Conservation (phyloP, 2,797 vertebrate species). For the Myioborus melanocephalus region DNA sequence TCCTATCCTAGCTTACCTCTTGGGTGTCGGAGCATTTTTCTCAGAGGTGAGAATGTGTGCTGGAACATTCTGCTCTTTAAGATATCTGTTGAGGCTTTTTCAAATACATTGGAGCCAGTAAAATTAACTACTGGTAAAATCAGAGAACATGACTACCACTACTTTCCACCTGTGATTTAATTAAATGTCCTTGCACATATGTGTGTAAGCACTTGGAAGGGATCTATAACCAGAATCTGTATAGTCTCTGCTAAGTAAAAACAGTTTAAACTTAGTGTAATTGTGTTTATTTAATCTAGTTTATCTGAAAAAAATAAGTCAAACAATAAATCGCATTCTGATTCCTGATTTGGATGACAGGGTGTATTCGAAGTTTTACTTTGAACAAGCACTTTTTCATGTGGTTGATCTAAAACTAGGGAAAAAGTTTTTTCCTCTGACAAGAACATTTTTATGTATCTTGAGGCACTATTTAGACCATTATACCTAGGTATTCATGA, state of each 20-base stretch:
- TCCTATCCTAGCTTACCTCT: neutral
- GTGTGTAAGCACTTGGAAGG: neutral
- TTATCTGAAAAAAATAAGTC: neutral
- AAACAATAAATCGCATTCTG: neutral
- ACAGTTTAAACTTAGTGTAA: neutral
- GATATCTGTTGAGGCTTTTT: neutral
- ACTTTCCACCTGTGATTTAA: neutral
- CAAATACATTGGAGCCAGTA: neutral
- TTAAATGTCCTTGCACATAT: neutral
- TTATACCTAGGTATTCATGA: neutral
- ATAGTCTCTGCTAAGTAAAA: neutral
- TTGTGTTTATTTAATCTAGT: neutral
- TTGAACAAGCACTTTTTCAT: neutral
- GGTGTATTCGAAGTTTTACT: neutral
- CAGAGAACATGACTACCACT: neutral
- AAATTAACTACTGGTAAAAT: neutral
- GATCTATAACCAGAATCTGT: fast-evolving
- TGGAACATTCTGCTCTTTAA: neutral
- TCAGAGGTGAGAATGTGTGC: neutral
- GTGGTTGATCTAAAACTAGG: neutral
- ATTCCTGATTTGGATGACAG: neutral
- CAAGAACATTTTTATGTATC: neutral
- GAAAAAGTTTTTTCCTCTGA: neutral
- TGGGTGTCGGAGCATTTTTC: neutral
- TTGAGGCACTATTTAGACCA: neutral